Evolutionary conservation across 2,888 invertebrate species (phyloP), one percentile per base, ranked within the genome.

Genomic region (Euzetes globulus): DNA sequence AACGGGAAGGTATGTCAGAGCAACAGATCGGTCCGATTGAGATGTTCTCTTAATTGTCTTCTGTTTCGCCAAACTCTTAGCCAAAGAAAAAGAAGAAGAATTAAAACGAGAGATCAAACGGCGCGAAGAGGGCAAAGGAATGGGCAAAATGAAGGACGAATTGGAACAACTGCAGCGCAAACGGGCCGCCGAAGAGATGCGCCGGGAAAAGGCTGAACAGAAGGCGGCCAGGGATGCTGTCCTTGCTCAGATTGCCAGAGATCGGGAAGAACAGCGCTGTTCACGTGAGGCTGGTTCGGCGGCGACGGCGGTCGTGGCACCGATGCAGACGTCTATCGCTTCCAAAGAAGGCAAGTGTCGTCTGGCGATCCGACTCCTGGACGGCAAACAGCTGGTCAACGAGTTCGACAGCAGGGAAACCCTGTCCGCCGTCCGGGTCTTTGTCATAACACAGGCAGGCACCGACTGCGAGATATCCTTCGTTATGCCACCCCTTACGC

Each of bases 1-100:
- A 74, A 71, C 52, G 71, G 2, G 74, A 71, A 71, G 74, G 74
- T 74, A 65, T 55, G 52, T 1, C 13, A 7, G 19, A 58, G 3
- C 50, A 50, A 50, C n/a, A n/a, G 19, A 41, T 41, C 13, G 41
- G 13, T 41, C 7, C n/a, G 13, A 5, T 50, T n/a, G 50, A 50
- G 13, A 25, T 9, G 7, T 22, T 15, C 25, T 6, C 25, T 25
- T 4, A 22, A 19, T 9, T 11, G 7, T 55, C 11, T 25, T 25
- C 27, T 58, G 63, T 58, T 60, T 60, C 33, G 3, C 29, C 60
- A 60, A 22, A 29, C 17, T 11, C 4, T 45, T 25, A 74, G 74
- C 71, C 52, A 74, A 71, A 27, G 74, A 74, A 71, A 74, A 74
- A 71, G 74, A 74, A 58, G 71, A 52, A n/a, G 74, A 71, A 71